Evolutionary conservation across 1,140 invertebrate genomes (phyloP), one percentile per base, ranked within the genome.

Genomic region (Cylas formicarius): DNA sequence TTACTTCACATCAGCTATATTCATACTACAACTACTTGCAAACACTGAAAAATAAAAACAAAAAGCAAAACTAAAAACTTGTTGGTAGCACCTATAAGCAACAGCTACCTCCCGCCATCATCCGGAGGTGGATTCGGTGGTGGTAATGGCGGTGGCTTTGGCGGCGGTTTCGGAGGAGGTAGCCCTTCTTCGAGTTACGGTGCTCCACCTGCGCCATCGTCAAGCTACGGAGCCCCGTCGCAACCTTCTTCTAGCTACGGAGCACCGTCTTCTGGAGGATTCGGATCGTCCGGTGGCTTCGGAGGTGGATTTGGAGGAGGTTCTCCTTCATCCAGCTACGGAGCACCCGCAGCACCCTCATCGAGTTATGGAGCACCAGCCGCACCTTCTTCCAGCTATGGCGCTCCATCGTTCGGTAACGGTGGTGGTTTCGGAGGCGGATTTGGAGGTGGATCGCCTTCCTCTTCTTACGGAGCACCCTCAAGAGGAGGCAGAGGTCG

Each of bases 321-420:
- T 20, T 24, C 69, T 11, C 70, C 73, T 4, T 66, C 67, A 33
- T 60, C 40, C 43, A 63, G 34, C 55, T 65, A 66, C 44, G 63
- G 67, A 23, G 45, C 61, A 61, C 32, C 72, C 2, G 17, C 44
- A 11, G 40, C 48, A 14, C 70, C 72, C 16, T 71, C 69, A 0
- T 63, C 61, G 3, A 60, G 52, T n/a, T 72, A 72, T 39, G 67
- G 65, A 26, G 58, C 66, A 13, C 66, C 66, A 20, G 37, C 22
- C 20, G 16, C 5, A 20, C 47, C 47, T 11, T 32, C 67, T 28
- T 67, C 62, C 24, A 63, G 67, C 38, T 72, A 70, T 51, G 69
- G 70, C n/a, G 70, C 70, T 16, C 68, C 68, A 13, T 57, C 52
- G 5, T 64, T 57, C 24, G 49, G 44, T 31, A 53, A 52, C 28